Conservation (phyloP, 2,888 invertebrate genomes). For the Amorpha juglandis region DNA sequence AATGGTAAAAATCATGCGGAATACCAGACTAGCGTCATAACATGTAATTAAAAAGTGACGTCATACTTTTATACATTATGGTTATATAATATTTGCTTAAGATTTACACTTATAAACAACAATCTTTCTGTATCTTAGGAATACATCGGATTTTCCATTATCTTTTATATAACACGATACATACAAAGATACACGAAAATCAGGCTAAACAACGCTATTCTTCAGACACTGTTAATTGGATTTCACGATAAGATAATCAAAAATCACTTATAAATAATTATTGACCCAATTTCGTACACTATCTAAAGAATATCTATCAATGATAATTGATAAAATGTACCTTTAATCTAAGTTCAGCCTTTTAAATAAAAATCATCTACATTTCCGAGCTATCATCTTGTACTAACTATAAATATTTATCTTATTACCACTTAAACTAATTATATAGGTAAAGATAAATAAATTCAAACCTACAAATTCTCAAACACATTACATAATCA, state of each 20-base stretch:
- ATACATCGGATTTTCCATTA: not conserved
- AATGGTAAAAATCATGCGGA: too few relatives aligned
- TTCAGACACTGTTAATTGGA: not conserved
- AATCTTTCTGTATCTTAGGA: not conserved
- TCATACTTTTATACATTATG: too few relatives aligned
- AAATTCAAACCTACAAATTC: too few relatives aligned
- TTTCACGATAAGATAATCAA: constrained; percentile 12
- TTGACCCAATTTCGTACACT: constrained; percentile 5
- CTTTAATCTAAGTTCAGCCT: not conserved
- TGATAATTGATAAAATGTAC: not conserved
- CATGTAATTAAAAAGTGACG: too few relatives aligned
- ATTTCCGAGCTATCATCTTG: too few relatives aligned
- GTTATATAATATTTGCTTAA: not conserved
- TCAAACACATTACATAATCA: too few relatives aligned
- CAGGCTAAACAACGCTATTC: not conserved
- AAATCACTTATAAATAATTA: not conserved
- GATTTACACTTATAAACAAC: not conserved
- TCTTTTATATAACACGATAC: not conserved
- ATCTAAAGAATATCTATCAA: not conserved
- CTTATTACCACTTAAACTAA: too few relatives aligned
- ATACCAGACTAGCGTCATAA: too few relatives aligned
- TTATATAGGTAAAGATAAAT: too few relatives aligned
- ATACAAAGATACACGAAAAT: not conserved
- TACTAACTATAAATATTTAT: too few relatives aligned
- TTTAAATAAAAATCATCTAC: not conserved